Evolutionary conservation across 2,113 vertebrate species (phyloP).

Genomic region (Epinephelus cyanopodus): DNA sequence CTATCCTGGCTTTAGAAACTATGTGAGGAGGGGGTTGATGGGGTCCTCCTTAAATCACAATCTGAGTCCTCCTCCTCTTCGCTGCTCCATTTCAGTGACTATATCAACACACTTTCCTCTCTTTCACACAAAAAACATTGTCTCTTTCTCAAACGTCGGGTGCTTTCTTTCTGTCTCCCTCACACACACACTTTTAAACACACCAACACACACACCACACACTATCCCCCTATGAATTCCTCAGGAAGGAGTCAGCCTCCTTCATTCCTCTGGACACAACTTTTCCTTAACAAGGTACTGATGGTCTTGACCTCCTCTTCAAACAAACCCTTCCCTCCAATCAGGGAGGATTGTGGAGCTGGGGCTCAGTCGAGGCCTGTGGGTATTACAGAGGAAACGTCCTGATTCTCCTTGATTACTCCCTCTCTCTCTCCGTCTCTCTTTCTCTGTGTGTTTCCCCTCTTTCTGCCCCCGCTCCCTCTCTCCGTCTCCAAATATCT

Average conservation of each 20-base stretch:
- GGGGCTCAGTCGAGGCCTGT: constrained; percentile 80
- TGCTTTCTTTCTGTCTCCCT: constrained; percentile 21
- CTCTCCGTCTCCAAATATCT: constrained; percentile 50
- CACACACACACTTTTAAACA: constrained; percentile 20
- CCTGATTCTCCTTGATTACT: constrained; percentile 82
- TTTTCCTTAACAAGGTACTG: constrained; percentile 79
- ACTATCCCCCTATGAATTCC: constrained; percentile 74
- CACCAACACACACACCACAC: constrained; percentile 25
- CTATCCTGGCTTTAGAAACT: constrained; percentile 81
- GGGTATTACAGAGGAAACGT: constrained; percentile 81
- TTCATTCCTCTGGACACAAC: constrained; percentile 77
- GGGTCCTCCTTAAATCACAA: constrained; percentile 69
- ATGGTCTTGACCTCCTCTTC: constrained; percentile 82
- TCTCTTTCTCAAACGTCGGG: constrained; percentile 17
- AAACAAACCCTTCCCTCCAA: constrained; percentile 84
- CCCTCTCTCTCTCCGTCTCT: constrained; percentile 36
- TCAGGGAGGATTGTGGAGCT: constrained; percentile 78
- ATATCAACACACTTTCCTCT: constrained; percentile 9
- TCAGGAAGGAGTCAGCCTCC: constrained; percentile 73
- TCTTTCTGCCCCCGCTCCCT: constrained; percentile 39
- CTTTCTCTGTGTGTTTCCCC: constrained; percentile 31
- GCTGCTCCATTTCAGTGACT: constrained; percentile 57
- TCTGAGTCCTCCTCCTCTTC: constrained; percentile 46
- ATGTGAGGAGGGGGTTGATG: constrained; percentile 72
- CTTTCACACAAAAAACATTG: constrained; percentile 4